Evolutionary conservation across 2,888 invertebrate species (phyloP).

Genomic region (Calameuta pallipes): DNA sequence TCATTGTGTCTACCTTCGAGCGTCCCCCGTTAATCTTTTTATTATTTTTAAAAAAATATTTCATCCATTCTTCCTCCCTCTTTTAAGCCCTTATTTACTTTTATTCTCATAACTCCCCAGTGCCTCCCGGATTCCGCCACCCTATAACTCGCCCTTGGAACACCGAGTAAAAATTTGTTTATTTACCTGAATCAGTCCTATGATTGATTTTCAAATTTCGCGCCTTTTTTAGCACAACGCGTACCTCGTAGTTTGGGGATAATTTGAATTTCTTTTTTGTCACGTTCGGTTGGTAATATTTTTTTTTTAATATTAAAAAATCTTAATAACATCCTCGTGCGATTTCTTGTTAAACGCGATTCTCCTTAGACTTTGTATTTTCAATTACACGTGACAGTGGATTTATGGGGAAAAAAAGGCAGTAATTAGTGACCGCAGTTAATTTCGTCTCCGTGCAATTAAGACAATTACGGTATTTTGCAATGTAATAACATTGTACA

Average conservation of each 20-base stretch:
- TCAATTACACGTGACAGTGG: not conserved
- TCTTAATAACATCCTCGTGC: not conserved
- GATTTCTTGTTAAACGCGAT: not conserved
- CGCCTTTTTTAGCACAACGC: not conserved
- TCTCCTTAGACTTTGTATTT: not conserved
- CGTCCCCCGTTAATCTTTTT: not conserved
- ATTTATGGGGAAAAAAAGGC: not conserved
- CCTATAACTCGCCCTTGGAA: not conserved
- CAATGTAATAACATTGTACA: not conserved
- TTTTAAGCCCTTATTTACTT: not conserved
- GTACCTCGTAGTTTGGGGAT: not conserved
- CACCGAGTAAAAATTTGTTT: not conserved
- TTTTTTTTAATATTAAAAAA: no score
- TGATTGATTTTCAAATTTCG: not conserved
- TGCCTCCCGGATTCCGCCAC: not conserved
- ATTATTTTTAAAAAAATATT: not conserved
- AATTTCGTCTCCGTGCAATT: not conserved
- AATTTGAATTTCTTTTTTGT: not conserved
- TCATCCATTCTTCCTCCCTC: not conserved
- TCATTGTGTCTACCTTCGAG: not conserved
- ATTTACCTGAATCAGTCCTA: not conserved
- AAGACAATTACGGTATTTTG: not conserved
- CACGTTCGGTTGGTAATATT: not conserved
- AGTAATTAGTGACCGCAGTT: not conserved
- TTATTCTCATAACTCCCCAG: not conserved